Evolutionary conservation across 2,888 invertebrate species (phyloP).

Genomic region (Hyposoter didymator): DNA sequence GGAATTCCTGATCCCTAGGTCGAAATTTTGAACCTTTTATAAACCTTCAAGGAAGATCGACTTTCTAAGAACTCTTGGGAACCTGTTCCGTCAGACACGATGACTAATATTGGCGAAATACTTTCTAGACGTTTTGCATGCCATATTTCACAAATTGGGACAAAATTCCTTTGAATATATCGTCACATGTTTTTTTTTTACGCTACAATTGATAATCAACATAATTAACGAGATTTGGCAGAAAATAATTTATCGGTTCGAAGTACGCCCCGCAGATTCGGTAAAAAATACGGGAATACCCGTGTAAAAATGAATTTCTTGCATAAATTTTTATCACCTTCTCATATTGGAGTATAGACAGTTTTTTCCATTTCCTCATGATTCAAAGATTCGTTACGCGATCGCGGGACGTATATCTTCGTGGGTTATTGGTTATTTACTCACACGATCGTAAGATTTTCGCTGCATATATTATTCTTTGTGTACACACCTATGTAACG

Average conservation of each 20-base stretch:
- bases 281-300: not conserved
- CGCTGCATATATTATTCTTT: not conserved
- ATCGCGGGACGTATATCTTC: not conserved
- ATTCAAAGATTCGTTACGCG: constrained; percentile 9
- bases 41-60: constrained; percentile 8
- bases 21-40: not conserved
- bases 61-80: constrained; percentile 16
- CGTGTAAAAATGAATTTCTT: not conserved
- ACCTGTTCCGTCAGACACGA: not conserved
- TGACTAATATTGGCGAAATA: not conserved
- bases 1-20: not conserved
- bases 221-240: not conserved
- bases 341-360: not conserved
- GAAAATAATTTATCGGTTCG: not conserved
- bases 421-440: constrained; percentile 12
- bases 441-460: constrained; percentile 12
- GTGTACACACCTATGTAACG: constrained; percentile 3
- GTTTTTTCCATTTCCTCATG: constrained; percentile 6
- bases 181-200: not conserved
- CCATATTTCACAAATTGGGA: not conserved
- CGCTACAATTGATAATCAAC: not conserved
- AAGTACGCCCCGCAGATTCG: too few relatives aligned
- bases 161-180: not conserved
- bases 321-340: not conserved
- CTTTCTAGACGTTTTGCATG: constrained; percentile 4